Evolutionary conservation across 2,888 invertebrate genomes (phyloP).

Genomic region (Heterodera filipjevi): DNA sequence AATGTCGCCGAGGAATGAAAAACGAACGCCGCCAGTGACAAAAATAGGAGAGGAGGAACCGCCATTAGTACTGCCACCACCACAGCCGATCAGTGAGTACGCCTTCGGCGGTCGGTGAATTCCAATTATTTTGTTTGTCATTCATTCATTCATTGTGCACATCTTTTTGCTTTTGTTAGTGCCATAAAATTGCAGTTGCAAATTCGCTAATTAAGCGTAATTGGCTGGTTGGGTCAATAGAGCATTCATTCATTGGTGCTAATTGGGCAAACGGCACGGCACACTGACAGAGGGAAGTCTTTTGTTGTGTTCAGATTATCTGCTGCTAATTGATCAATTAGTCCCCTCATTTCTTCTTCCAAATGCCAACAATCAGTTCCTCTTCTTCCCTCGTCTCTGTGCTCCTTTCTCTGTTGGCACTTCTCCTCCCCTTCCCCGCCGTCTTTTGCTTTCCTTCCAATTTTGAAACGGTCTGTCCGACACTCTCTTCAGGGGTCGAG

Average conservation of each 20-base stretch:
- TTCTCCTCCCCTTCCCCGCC: not conserved
- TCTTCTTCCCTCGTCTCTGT: not conserved
- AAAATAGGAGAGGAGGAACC: not conserved
- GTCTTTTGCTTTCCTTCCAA: not conserved
- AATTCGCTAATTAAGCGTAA: no score
- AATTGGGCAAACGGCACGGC: no score
- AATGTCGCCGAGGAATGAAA: not conserved
- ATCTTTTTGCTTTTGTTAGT: no score
- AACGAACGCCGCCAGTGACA: not conserved
- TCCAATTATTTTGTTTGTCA: not conserved
- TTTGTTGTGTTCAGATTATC: no score
- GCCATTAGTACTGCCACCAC: not conserved
- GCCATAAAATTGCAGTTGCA: no score
- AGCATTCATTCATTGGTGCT: no score
- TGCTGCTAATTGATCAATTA: no score
- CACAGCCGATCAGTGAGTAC: not conserved
- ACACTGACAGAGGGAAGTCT: no score
- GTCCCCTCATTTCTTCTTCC: no score
- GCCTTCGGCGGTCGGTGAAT: not conserved
- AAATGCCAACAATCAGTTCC: not conserved
- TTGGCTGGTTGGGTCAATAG: no score
- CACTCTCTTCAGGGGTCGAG: conserved; percentile 23
- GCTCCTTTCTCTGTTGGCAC: not conserved
- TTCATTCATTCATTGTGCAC: not conserved
- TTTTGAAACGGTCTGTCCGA: conserved; percentile 21